Evolutionary conservation across 2,113 vertebrate genomes (phyloP).

Genomic region (Amblyornis subalaris): DNA sequence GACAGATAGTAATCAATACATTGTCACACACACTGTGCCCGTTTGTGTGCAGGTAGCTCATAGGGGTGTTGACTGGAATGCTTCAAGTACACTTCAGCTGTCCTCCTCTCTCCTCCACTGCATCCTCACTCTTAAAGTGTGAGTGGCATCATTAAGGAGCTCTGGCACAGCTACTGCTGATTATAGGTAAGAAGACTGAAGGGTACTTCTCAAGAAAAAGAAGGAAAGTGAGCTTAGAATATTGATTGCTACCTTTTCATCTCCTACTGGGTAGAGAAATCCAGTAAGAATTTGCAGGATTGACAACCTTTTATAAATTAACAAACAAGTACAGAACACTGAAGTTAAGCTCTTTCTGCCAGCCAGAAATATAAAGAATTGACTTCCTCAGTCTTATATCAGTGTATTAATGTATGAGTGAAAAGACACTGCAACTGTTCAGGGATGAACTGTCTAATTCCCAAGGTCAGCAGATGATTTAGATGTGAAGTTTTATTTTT

Average conservation of each 20-base stretch:
- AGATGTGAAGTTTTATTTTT: neutral
- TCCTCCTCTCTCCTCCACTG: neutral
- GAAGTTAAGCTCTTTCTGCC: neutral
- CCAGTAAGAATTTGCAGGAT: neutral
- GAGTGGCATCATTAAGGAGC: neutral
- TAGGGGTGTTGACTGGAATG: neutral
- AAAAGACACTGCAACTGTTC: neutral
- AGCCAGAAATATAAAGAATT: neutral
- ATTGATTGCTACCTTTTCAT: neutral
- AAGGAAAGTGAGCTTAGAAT: neutral
- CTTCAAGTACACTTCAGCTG: neutral
- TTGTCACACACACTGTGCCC: neutral
- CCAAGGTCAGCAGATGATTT: neutral
- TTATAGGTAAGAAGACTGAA: neutral
- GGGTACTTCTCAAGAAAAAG: neutral
- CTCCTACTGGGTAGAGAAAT: neutral
- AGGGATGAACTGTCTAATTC: neutral
- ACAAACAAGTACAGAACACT: neutral
- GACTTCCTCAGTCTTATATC: neutral
- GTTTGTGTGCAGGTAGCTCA: neutral
- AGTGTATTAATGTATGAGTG: neutral
- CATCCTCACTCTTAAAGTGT: neutral
- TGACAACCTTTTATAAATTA: neutral
- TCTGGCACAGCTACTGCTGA: neutral
- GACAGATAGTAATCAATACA: neutral